Base-by-base conservation (phyloP, 1,140 invertebrate species). In the Aphelenchoides besseyi region DNA sequence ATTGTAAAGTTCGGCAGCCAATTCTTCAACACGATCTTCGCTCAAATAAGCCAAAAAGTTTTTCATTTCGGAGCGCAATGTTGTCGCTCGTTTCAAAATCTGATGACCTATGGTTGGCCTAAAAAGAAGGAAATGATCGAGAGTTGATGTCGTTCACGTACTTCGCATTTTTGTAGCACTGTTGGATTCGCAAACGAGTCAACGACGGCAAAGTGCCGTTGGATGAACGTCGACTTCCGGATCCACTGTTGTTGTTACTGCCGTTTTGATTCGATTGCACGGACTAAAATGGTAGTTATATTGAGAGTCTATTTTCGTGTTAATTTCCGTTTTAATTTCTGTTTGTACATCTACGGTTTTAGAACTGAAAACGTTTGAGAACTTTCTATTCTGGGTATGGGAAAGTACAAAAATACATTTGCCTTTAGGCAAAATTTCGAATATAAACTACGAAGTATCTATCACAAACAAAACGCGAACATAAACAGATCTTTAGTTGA, bases 91-190 rank as follows among this genome's bases (percentile, higher is more conserved):
- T 69, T 82, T 82, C 23, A 82, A 61, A 37, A 82, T 84, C 29
- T 71, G 61, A 9, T 77, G 72, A 0, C 82, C 80, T 32, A 82
- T 78, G n/a, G 59, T 37, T 2, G 81, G 75, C 70, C 82, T 82
- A 68, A 70, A 83, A 35, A 29, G 16, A 16, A 26, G 0, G 16
- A 32, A 75, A 68, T 18, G 8, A 62, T 35, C 12, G 18, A n/a
- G 2, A 32, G 1, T 36, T 16, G n/a, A n/a, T n/a, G n/a, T n/a
- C n/a, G n/a, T n/a, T 37, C 12, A 68, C 81, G 37, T 30, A 82
- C 80, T 84, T 82, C 37, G 80, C 80, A 48, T 73, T 71, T 28
- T 82, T 76, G 57, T 71, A 82, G 35, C 80, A 76, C 35, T 82
- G 80, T 62, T 82, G 80, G 62, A 82, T 84, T 8, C 80, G 69